Conservation (phyloP, 1,140 invertebrate genomes). For the Eriocheir sinensis region DNA sequence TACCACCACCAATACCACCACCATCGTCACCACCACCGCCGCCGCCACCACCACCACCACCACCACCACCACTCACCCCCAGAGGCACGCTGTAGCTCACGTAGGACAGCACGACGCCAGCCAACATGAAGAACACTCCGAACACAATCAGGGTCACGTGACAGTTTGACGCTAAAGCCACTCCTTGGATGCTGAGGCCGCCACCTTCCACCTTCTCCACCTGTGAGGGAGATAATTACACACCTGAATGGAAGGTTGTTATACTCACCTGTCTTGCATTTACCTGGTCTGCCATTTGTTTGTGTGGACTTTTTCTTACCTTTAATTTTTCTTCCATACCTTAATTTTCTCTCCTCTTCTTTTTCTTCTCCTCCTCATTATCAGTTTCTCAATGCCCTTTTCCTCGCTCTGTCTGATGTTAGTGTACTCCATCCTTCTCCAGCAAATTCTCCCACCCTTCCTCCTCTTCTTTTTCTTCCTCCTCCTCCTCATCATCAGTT, state of each 20-base stretch:
- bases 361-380: background rate
- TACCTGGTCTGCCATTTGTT: background rate
- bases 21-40: background rate
- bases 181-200: constrained; percentile 69
- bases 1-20: background rate
- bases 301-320: background rate
- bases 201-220: constrained; percentile 74
- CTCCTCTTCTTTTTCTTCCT: too few species aligned
- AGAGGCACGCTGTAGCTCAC: constrained; percentile 65
- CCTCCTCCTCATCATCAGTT: too few species aligned
- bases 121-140: constrained; percentile 73
- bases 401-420: too few species aligned
- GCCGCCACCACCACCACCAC: background rate
- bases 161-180: constrained; percentile 70
- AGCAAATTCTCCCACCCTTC: too few species aligned
- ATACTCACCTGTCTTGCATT: background rate
- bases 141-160: constrained; percentile 73
- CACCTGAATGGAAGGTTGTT: background rate
- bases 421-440: too few species aligned
- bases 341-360: background rate
- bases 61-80: background rate
- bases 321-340: too few species aligned
- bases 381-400: too few species aligned
- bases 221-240: background rate
- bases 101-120: constrained; percentile 71